Conservation (phyloP, 2,113 vertebrate species). For the Hyla sarda region DNA sequence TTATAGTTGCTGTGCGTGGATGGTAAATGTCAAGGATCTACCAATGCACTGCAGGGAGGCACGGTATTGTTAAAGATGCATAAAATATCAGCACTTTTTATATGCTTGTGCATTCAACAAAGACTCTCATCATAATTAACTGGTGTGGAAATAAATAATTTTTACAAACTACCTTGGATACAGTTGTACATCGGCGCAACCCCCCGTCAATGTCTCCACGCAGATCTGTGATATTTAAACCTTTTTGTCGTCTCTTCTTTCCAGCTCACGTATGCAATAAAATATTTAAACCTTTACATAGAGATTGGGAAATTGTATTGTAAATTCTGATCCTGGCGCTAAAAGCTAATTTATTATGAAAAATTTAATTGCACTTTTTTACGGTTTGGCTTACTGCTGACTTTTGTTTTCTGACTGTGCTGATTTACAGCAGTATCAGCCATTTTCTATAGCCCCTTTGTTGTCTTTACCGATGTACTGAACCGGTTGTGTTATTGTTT, state of each 20-base stretch:
- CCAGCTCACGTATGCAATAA: conserved; percentile 76
- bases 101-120: conserved; percentile 87
- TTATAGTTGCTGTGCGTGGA: conserved; percentile 87
- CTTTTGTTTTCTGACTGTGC: background rate
- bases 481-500: background rate
- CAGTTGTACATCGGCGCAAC: conserved; percentile 71
- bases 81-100: conserved; percentile 88
- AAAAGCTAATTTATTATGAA: conserved; percentile 78
- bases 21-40: conserved; percentile 89
- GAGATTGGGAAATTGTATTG: conserved; percentile 79
- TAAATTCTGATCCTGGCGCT: conserved; percentile 76
- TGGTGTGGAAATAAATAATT: conserved; percentile 88
- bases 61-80: conserved; percentile 87
- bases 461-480: background rate
- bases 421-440: conserved; percentile 3
- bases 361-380: conserved; percentile 75
- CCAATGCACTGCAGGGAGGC: conserved; percentile 85
- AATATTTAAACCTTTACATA: conserved; percentile 81
- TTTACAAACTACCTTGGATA: conserved; percentile 88
- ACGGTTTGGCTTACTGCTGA: conserved; percentile 4
- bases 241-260: conserved; percentile 73
- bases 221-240: conserved; percentile 76
- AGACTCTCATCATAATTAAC: conserved; percentile 90
- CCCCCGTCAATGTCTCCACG: conserved; percentile 74
- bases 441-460: conserved; percentile 8